These are phyloP conservation scores for Chamaetylas fuelleborni DNA, from an alignment of 2,113 vertebrate genomes.

Conservation along the genomic window DNA sequence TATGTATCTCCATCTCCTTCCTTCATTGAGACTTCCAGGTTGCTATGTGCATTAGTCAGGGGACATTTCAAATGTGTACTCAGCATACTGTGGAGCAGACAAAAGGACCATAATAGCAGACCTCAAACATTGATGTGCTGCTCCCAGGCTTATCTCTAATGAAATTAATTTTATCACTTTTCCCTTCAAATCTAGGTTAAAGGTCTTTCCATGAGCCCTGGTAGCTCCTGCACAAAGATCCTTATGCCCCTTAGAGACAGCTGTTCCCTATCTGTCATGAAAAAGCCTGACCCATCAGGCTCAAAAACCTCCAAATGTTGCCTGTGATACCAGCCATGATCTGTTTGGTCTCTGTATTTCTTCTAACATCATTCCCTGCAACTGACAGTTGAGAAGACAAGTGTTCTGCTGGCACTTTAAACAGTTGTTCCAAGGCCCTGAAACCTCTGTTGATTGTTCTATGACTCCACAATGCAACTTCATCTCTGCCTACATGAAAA, in stretches of 20 bases:
- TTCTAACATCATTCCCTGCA: neutral
- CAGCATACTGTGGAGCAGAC: neutral
- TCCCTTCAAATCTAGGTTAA: neutral
- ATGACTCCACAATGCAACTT: neutral
- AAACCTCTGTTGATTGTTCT: neutral
- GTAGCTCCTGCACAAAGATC: neutral
- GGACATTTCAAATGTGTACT: neutral
- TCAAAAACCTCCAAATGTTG: neutral
- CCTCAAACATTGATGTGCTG: accelerated
- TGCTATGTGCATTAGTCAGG: neutral
- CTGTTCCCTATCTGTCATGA: accelerated
- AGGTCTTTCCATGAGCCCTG: neutral
- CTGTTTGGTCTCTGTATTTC: neutral
- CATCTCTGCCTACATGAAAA: neutral
- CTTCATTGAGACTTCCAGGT: neutral
- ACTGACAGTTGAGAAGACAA: neutral
- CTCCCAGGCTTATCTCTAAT: neutral
- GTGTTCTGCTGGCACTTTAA: neutral
- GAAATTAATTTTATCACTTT: neutral
- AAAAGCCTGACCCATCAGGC: neutral
- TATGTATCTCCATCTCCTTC: neutral
- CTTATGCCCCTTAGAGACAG: neutral
- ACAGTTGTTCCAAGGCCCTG: neutral
- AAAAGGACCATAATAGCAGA: accelerated
- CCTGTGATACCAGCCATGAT: neutral